Evolutionary conservation across 2,113 vertebrate genomes (phyloP).

Genomic region (Pygoscelis adeliae): DNA sequence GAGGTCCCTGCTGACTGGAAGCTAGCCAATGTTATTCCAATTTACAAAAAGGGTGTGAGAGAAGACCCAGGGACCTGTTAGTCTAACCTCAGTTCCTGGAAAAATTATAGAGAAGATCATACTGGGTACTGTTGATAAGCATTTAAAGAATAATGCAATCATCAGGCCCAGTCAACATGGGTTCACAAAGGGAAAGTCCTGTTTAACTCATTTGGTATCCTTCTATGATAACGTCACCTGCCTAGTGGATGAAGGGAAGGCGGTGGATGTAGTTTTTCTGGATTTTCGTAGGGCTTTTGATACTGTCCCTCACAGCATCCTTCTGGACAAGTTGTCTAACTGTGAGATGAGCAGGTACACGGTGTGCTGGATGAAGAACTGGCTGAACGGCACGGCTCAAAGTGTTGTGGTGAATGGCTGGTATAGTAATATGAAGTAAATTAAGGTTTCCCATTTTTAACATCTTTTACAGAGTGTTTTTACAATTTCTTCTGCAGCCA

Average conservation of each 20-base stretch:
- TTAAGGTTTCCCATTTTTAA: neutral
- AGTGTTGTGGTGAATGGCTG: neutral
- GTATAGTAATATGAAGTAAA: neutral
- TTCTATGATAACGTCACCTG: neutral
- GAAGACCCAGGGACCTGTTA: neutral
- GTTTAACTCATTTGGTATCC: neutral
- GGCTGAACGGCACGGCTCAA: neutral
- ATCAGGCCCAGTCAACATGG: neutral
- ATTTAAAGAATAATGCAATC: neutral
- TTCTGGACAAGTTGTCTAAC: neutral
- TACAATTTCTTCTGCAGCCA: neutral
- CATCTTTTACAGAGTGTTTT: neutral
- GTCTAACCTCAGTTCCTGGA: neutral
- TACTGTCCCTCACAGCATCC: neutral
- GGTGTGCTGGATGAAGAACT: neutral
- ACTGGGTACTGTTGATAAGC: neutral
- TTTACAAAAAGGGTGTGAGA: neutral
- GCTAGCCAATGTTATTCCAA: neutral
- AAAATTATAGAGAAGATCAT: neutral
- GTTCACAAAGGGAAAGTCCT: neutral
- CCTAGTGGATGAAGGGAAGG: neutral
- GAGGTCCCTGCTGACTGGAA: neutral
- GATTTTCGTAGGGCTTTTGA: neutral
- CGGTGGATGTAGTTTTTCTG: neutral
- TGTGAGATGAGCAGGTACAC: neutral